Base-by-base conservation (phyloP, 2,113 vertebrate genomes). In the Bufo bufo region DNA sequence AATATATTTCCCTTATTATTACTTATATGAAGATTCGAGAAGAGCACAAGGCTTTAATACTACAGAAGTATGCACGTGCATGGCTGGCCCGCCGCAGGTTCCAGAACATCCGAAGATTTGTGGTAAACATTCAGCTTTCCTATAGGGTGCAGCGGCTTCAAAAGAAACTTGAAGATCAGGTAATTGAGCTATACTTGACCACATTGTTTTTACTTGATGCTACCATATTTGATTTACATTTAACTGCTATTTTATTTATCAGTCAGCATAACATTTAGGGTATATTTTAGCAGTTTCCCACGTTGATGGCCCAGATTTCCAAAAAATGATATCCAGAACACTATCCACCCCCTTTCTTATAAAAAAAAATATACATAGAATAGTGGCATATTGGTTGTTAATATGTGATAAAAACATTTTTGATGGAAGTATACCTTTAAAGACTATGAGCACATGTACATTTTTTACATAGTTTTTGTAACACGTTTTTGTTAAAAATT, bases 41-140 rank as follows among this genome's bases (percentile, higher is more conserved):
- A n/a, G 97, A 97, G 20, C 96, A 97, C 71, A 99, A 99, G 91
- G 98, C 96, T 2, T 78, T 97, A 91, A 91, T 99, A 81, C 93
- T 99, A 0, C 98, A 99, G 95, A 99, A 99, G 74, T 94, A 99
- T 0, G 96, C 97, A 23, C 94, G 98, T 17, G 98, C 98, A 0
- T 99, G 98, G 98, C 93, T 99, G 79, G 98, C 94, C 89, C 94
- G 98, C 3, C 96, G 98, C 23, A 94, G 97, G 0, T 99, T 98
- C 92, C 98, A 99, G 92, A 98, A 90, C 20, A 96, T 99, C 89
- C 96, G 97, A 0, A 94, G 97, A 0, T 96, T 99, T 16, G 97
- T 99, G 6, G 11, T 98, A 14, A 99, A 99, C 3, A 97, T 99
- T 45, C 98, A 99, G 91, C 97, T 99, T 0, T 98, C 98, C 0